Conservation (phyloP, 2,888 invertebrate species). For the Sympetrum striolatum region DNA sequence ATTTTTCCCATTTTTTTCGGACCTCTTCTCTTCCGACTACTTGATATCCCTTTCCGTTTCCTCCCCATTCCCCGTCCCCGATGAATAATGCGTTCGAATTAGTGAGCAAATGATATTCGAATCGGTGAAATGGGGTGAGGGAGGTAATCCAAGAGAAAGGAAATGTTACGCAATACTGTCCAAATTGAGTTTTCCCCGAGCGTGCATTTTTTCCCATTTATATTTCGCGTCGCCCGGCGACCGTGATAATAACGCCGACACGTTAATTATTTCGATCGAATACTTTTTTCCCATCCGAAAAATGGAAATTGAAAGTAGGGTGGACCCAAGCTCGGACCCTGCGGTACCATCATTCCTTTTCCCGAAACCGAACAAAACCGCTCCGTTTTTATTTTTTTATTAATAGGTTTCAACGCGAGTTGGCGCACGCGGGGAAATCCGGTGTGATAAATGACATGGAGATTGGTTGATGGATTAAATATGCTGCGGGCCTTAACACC, state of each 20-base stretch:
- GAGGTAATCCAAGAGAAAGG: not conserved
- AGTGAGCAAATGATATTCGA: slow-evolving; percentile 8
- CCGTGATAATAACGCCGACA: not conserved
- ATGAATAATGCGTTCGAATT: slow-evolving; percentile 26
- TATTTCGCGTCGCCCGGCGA: not conserved
- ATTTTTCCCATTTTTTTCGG: not conserved
- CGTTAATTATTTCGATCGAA: slow-evolving; percentile 7
- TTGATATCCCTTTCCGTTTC: not conserved
- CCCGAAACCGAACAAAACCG: too few relatives aligned
- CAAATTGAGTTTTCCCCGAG: slow-evolving; percentile 11
- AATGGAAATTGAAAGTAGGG: slow-evolving; percentile 9
- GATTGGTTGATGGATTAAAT: not conserved
- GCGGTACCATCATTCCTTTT: not conserved
- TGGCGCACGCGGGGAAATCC: not conserved
- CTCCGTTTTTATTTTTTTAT: not conserved
- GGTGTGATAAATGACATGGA: not conserved
- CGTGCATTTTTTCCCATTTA: not conserved
- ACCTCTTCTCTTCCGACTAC: not conserved
- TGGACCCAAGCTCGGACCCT: not conserved
- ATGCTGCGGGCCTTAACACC: not conserved
- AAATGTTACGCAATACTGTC: not conserved
- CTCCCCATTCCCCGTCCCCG: not conserved
- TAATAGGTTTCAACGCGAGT: not conserved
- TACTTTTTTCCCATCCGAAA: not conserved
- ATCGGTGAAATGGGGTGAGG: not conserved